phyloP scores from a whole-genome alignment of 2,888 invertebrate species.

The Leptodirus hochenwartii region DNA sequence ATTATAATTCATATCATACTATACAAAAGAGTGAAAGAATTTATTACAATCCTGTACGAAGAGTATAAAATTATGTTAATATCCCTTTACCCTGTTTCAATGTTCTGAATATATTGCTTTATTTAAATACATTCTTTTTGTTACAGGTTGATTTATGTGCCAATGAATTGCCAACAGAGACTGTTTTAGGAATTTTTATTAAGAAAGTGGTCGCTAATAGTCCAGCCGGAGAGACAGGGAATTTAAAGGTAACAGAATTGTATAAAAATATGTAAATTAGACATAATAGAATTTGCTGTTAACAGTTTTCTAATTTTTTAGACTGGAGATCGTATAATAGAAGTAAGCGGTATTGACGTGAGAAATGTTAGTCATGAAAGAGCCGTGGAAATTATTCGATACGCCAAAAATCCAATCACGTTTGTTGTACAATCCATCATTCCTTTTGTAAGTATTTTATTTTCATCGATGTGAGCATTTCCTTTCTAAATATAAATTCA shows the following conservation, averaged over 20 bases:
- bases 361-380: constrained; percentile 81
- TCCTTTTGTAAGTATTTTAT: constrained; percentile 42
- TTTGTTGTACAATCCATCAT: constrained; percentile 75
- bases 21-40: no score
- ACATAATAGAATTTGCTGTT: background rate
- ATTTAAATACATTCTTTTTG: no score
- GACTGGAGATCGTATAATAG: constrained; percentile 77
- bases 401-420: constrained; percentile 72
- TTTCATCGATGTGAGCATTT: no score
- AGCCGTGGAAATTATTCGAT: constrained; percentile 87
- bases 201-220: constrained; percentile 89
- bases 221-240: constrained; percentile 82
- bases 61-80: no score
- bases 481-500: no score
- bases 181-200: constrained; percentile 90
- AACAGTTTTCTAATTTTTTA: no score
- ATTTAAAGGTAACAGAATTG: constrained; percentile 46
- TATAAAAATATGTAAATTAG: background rate
- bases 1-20: no score
- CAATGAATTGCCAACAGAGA: constrained; percentile 28
- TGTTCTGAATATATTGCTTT: no score
- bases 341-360: constrained; percentile 83
- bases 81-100: no score
- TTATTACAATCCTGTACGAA: no score
- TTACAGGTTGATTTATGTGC: constrained; percentile 47